Evolutionary conservation across 2,797 vertebrate species (phyloP).

Genomic region (Pangasius larnaudii): DNA sequence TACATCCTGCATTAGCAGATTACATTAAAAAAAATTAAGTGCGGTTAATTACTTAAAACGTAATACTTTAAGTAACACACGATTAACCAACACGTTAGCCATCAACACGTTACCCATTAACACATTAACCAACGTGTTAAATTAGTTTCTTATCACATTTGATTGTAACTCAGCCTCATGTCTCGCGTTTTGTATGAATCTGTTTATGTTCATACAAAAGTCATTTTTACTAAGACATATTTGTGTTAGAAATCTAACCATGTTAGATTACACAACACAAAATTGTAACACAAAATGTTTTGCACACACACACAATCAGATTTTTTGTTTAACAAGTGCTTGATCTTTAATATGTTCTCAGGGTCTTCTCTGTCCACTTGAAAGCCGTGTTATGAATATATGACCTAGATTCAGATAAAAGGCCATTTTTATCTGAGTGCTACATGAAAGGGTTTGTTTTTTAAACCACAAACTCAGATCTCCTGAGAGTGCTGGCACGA

Average conservation of each 20-base stretch:
- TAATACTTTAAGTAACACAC: not conserved
- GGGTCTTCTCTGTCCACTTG: not conserved
- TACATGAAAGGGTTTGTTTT: not conserved
- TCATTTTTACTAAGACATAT: not conserved
- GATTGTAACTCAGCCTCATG: too few species aligned
- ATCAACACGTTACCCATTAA: too few species aligned
- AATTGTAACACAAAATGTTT: not conserved
- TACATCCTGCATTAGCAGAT: not conserved
- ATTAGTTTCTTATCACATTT: not conserved
- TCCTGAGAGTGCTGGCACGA: not conserved
- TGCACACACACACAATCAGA: not conserved
- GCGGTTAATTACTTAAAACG: not conserved
- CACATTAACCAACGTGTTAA: not conserved
- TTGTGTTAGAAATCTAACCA: not conserved
- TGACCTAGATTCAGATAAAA: constrained; percentile 17
- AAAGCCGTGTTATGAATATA: not conserved
- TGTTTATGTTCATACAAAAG: not conserved
- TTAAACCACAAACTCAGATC: not conserved
- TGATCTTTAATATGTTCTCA: not conserved
- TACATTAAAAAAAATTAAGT: not conserved
- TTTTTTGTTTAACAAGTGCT: not conserved
- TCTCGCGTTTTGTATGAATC: not conserved
- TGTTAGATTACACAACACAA: too few species aligned
- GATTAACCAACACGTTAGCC: not conserved
- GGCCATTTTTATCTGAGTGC: constrained; percentile 1